Evolutionary conservation across 2,113 vertebrate genomes (phyloP), one percentile per base, ranked within the genome.

Genomic region (Coregonus clupeaformis): DNA sequence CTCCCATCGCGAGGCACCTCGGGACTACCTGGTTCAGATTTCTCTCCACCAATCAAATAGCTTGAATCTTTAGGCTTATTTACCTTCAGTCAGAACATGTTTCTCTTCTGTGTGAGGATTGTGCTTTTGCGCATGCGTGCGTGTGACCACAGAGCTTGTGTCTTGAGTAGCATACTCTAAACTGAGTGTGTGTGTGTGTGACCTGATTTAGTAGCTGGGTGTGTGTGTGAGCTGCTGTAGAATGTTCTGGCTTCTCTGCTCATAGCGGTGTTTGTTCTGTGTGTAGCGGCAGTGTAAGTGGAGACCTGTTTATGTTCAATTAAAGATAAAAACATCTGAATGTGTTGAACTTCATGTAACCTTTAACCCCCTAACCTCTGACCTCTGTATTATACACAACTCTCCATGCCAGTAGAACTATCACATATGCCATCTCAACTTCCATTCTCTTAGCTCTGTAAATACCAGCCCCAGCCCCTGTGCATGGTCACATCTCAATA

Each of bases 211-310:
- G 36, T 11, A 42, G 36, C 36, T 42, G 36, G 36, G n/a, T n/a
- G 36, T 42, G 36, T 42, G 36, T 42, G 36, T 42, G 36, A 42
- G 84, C 9, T 79, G 74, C 84, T 78, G 77, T 85, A 55, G 87
- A 90, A 88, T 89, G 84, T 89, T 85, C 69, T 18, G 68, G 71
- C 79, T 86, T 80, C 16, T 84, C 64, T 71, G 30, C 68, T 86
- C 69, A 75, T 85, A 77, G 80, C 36, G 87, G 13, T 81, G 75
- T 68, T 79, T 85, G 87, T 81, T 85, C 87, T 87, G 59, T 86
- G 52, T 85, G 82, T 67, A 83, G 79, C 82, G 83, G 85, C 85
- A 76, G 80, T 86, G 81, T 72, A 78, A 77, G 73, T 84, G 79
- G 36, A 42, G 9, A 78, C 80, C 72, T 68, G 75, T 78, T 77